Percentiles rank a stretch among this genome's conserved stretches.
phyloP scores from a whole-genome alignment of 2,797 vertebrate species.

The Echiichthys vipera region DNA sequence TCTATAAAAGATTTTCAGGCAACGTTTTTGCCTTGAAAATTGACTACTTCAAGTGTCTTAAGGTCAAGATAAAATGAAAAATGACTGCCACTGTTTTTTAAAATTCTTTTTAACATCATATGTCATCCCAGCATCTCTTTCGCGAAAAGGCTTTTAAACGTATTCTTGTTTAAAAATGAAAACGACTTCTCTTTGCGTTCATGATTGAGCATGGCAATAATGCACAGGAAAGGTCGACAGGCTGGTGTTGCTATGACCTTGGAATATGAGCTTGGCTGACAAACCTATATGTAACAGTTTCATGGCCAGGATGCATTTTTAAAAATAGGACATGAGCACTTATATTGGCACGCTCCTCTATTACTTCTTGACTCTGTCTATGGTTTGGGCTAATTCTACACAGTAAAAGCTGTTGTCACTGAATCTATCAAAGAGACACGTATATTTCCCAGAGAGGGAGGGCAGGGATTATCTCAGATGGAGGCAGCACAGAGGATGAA shows the following conservation, averaged over 20 bases:
- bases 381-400: background rate
- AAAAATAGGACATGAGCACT: slow-evolving; percentile 18
- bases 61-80: no score
- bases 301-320: slow-evolving; percentile 7
- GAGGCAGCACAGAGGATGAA: background rate
- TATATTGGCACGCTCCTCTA: background rate
- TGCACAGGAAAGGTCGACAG: accelerated
- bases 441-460: background rate
- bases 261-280: slow-evolving; percentile 20
- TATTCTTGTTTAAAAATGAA: background rate
- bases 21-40: background rate
- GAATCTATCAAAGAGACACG: background rate
- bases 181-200: background rate
- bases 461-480: background rate
- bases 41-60: background rate
- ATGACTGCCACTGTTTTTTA: no score
- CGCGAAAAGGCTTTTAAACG: background rate
- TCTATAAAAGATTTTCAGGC: no score
- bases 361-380: background rate
- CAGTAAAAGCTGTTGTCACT: background rate
- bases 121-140: background rate
- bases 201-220: background rate
- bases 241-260: background rate
- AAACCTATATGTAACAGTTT: background rate
- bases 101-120: no score